Conservation (phyloP, 2,888 invertebrate genomes). For the Altica lythri region DNA sequence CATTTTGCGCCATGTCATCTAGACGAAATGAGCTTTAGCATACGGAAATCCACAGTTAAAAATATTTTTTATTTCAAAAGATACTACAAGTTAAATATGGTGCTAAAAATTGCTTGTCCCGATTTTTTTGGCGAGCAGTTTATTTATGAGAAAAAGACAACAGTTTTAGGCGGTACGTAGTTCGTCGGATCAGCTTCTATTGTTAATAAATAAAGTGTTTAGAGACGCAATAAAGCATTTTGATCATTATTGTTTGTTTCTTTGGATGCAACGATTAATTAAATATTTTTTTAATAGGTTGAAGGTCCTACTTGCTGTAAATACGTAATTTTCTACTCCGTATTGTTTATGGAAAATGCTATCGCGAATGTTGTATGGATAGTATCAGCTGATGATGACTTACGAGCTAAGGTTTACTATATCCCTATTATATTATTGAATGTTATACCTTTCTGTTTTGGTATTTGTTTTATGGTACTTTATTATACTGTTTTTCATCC, state of each 20-base stretch:
- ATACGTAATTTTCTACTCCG: conserved; percentile 69
- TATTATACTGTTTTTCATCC: conserved; percentile 79
- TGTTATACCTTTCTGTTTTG: conserved; percentile 68
- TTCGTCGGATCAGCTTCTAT: not conserved
- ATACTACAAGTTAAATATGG: too few species aligned
- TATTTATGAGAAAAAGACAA: too few species aligned
- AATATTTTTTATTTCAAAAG: too few species aligned
- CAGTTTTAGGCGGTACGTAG: not conserved
- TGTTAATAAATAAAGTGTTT: not conserved
- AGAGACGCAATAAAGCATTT: not conserved
- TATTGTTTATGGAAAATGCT: conserved; percentile 73
- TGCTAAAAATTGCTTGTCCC: too few species aligned
- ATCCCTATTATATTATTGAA: conserved; percentile 66
- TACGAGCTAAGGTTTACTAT: conserved; percentile 60
- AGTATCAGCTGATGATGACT: conserved; percentile 58
- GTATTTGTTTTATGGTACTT: conserved; percentile 70
- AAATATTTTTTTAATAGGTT: conserved; percentile 42
- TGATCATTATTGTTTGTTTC: not conserved
- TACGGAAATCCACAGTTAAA: too few species aligned
- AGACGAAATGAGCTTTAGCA: too few species aligned
- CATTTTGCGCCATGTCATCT: too few species aligned
- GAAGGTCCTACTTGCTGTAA: conserved; percentile 78
- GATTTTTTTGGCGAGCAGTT: too few species aligned
- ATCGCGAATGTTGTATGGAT: conserved; percentile 68
- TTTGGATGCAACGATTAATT: not conserved